phyloP scores from a whole-genome alignment of 2,888 invertebrate genomes.

The Leucoma salicis region DNA sequence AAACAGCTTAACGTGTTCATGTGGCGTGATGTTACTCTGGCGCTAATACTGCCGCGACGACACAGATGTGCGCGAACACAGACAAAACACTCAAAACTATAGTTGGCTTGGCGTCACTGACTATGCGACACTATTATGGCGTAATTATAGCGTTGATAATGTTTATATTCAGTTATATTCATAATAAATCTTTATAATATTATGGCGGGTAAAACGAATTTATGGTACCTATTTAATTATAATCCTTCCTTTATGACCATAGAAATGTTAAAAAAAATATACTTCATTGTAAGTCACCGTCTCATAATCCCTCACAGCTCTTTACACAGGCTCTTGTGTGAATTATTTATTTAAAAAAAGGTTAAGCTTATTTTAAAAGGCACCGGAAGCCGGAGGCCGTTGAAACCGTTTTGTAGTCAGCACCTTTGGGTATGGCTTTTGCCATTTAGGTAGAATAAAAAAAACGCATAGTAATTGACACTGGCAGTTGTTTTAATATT shows the following conservation, averaged over 20 bases:
- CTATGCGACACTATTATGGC: too few relatives aligned
- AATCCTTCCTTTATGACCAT: constrained; percentile 11
- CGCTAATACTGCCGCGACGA: too few relatives aligned
- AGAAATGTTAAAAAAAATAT: constrained; percentile 4
- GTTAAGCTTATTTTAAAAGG: constrained; percentile 39
- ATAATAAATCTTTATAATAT: too few relatives aligned
- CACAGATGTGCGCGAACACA: too few relatives aligned
- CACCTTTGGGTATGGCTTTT: constrained; percentile 12
- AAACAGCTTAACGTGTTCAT: too few relatives aligned
- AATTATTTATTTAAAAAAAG: constrained; percentile 29
- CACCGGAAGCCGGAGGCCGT: constrained; percentile 39
- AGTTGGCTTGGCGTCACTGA: too few relatives aligned
- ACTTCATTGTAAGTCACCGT: constrained; percentile 29
- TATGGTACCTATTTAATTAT: too few relatives aligned
- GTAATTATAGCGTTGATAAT: too few relatives aligned
- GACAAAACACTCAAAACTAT: too few relatives aligned
- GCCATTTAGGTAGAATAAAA: constrained; percentile 6
- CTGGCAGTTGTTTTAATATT: neutral
- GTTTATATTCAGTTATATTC: too few relatives aligned
- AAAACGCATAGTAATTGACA: neutral
- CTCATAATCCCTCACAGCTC: constrained; percentile 28
- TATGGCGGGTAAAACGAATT: too few relatives aligned
- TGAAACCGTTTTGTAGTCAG: constrained; percentile 24
- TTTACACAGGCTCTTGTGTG: constrained; percentile 28
- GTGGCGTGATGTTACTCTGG: too few relatives aligned